These are phyloP conservation scores for Cossypha dichroa DNA, from an alignment of 2,797 vertebrate species.

Conservation along the genomic window DNA sequence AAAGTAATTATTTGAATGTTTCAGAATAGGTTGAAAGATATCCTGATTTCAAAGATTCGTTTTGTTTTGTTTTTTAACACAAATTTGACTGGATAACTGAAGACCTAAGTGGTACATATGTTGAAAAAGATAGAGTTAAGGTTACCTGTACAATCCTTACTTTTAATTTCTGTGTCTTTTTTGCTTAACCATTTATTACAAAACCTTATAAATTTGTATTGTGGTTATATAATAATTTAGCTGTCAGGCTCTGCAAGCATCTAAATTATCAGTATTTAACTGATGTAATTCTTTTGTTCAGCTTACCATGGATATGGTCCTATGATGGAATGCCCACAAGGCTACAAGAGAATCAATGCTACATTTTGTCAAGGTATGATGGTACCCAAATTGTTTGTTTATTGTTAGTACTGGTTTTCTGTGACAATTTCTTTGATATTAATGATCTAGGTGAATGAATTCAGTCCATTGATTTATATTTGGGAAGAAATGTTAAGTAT, in stretches of 20 bases:
- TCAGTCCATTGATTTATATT: neutral
- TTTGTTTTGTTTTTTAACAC: neutral
- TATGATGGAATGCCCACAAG: constrained; percentile 89
- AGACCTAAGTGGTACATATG: neutral
- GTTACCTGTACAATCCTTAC: neutral
- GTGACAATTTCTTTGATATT: neutral
- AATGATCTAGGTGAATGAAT: neutral
- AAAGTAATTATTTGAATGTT: neutral
- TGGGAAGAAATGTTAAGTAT: neutral
- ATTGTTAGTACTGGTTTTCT: neutral
- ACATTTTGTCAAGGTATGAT: constrained; percentile 92
- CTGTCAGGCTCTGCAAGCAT: neutral
- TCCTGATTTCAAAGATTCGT: neutral
- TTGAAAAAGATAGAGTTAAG: neutral
- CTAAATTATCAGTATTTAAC: neutral
- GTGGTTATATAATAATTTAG: neutral
- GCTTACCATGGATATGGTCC: constrained; percentile 82
- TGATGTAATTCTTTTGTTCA: constrained; percentile 34
- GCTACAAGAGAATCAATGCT: constrained; percentile 91
- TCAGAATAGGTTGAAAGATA: neutral
- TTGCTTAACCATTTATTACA: neutral
- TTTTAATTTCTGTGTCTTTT: neutral
- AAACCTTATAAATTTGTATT: neutral
- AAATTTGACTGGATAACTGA: neutral
- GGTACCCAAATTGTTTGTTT: neutral